Percentiles rank a stretch among this genome's conserved stretches.
Conservation (phyloP, 2,113 vertebrate species). For the Rhabdornis inornatus region DNA sequence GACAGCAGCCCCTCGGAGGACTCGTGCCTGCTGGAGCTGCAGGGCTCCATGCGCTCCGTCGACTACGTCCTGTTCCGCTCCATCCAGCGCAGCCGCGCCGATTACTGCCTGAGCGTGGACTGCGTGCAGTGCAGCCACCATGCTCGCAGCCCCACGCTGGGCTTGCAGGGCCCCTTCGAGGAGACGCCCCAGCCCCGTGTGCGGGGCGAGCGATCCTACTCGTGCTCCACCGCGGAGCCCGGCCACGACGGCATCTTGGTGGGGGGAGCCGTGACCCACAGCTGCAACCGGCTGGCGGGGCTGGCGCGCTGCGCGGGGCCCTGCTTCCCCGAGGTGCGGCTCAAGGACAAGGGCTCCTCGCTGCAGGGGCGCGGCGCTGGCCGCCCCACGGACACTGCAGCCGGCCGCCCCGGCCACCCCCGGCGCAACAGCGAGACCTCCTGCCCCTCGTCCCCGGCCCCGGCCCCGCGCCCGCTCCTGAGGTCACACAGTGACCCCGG, state of each 20-base stretch:
- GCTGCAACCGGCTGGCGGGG: conserved; percentile 89
- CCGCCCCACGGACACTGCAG: not conserved
- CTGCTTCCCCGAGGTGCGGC: conserved; percentile 81
- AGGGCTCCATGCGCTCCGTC: conserved; percentile 76
- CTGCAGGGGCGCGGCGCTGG: conserved; percentile 8
- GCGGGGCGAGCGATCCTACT: conserved; percentile 88
- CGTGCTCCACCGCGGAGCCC: conserved; percentile 88
- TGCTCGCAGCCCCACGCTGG: conserved; percentile 66
- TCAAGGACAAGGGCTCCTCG: conserved; percentile 66
- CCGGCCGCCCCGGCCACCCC: not conserved
- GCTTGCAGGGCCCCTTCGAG: conserved; percentile 76
- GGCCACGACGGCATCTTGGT: not conserved
- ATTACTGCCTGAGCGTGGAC: conserved; percentile 81
- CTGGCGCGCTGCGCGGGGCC: conserved; percentile 59
- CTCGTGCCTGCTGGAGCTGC: conserved; percentile 90
- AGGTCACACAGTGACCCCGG: conserved; percentile 93
- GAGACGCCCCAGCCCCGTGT: conserved; percentile 73
- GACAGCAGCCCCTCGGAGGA: conserved; percentile 96
- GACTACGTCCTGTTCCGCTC: conserved; percentile 84
- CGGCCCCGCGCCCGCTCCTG: conserved; percentile 59
- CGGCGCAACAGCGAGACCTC: conserved; percentile 76
- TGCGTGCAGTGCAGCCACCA: conserved; percentile 71
- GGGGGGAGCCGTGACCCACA: conserved; percentile 75
- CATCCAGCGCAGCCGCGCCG: conserved; percentile 80
- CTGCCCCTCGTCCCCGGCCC: conserved; percentile 60